Percentiles rank a stretch among this genome's conserved stretches.
These are phyloP conservation scores for Cryptomyrus ogoouensis DNA, from an alignment of 2,113 vertebrate species.

Conservation along the genomic window DNA sequence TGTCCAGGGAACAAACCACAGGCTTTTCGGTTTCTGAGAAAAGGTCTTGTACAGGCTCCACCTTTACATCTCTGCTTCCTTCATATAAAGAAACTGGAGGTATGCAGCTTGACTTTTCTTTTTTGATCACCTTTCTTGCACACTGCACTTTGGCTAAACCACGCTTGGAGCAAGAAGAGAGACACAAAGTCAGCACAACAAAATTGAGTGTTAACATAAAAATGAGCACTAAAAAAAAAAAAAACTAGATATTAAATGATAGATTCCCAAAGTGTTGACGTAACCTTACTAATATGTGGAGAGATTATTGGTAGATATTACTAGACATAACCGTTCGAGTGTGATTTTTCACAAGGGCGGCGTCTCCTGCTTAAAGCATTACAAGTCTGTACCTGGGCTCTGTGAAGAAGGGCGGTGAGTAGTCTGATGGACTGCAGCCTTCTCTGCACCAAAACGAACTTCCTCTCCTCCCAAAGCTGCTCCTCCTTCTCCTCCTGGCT, in stretches of 20 bases:
- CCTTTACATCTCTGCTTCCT: background rate
- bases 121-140: background rate
- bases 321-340: background rate
- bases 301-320: background rate
- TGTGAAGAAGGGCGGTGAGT: slow-evolving; percentile 61
- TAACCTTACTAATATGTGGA: background rate
- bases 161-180: background rate
- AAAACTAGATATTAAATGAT: background rate
- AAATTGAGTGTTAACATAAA: background rate
- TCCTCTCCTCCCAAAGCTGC: slow-evolving; percentile 58
- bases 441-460: slow-evolving; percentile 62
- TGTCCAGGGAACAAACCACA: background rate
- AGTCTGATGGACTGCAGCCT: slow-evolving; percentile 60
- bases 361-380: background rate
- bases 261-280: background rate
- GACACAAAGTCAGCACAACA: background rate
- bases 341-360: background rate
- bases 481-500: slow-evolving; percentile 48
- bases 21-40: background rate
- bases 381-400: slow-evolving; percentile 59
- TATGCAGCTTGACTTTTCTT: background rate
- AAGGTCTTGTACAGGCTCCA: background rate
- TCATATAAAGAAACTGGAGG: slow-evolving; percentile 12
- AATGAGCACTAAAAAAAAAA: background rate
- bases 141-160: slow-evolving; percentile 29